Percentiles rank a stretch among this genome's conserved stretches.
Evolutionary conservation across 2,888 invertebrate species (phyloP).

Genomic region (Clitarchus hookeri): DNA sequence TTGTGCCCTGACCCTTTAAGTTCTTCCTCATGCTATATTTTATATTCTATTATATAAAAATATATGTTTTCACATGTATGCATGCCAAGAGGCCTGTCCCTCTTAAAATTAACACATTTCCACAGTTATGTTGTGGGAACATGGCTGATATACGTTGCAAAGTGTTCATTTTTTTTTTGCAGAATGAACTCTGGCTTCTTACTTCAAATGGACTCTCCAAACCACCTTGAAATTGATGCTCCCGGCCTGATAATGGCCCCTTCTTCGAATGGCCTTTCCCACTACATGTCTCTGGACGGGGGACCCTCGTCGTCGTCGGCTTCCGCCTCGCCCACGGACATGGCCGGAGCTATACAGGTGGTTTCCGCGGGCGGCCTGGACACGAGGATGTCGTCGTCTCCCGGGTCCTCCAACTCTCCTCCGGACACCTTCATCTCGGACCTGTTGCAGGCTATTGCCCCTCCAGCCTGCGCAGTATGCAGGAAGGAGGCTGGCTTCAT

Average conservation of each 20-base stretch:
- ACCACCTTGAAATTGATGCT: not conserved
- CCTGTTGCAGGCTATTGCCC: slow-evolving; percentile 29
- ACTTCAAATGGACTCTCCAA: not conserved
- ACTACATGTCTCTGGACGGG: not conserved
- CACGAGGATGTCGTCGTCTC: not conserved
- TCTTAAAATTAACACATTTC: too few species aligned
- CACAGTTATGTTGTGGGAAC: too few species aligned
- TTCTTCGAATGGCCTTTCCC: not conserved
- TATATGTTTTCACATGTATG: too few species aligned
- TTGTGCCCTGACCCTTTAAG: too few species aligned
- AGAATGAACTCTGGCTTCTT: not conserved
- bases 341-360: not conserved
- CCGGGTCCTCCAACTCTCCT: slow-evolving; percentile 21
- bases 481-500: slow-evolving; percentile 67
- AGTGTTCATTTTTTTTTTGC: not conserved
- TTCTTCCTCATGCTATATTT: too few species aligned
- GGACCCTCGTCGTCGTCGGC: not conserved
- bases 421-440: slow-evolving; percentile 31
- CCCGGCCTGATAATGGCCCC: not conserved
- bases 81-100: too few species aligned
- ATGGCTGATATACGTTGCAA: too few species aligned
- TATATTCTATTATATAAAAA: too few species aligned
- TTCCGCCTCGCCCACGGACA: slow-evolving; percentile 1
- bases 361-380: not conserved
- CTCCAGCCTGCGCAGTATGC: slow-evolving; percentile 50